These are phyloP conservation scores for Nannospalax galili DNA, from an alignment of 2,113 vertebrate species.

Conservation along the genomic window DNA sequence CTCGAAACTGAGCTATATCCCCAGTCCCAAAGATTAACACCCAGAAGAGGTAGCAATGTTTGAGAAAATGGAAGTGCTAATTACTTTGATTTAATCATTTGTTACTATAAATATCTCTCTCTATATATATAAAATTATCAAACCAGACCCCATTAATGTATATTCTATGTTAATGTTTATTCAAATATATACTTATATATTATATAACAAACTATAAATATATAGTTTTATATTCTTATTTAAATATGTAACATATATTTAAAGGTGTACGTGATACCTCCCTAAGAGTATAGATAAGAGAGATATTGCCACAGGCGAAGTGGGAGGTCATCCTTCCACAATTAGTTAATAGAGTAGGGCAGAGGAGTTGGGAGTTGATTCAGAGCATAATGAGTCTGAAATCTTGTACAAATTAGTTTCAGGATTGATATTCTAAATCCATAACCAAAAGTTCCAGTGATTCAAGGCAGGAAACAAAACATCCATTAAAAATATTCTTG, in stretches of 20 bases:
- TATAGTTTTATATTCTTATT: no score
- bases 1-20: background rate
- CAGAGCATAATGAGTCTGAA: background rate
- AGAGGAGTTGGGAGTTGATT: background rate
- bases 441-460: background rate
- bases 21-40: background rate
- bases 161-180: background rate
- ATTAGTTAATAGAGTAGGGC: background rate
- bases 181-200: no score
- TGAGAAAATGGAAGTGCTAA: background rate
- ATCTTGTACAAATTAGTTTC: background rate
- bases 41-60: background rate
- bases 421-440: background rate
- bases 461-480: background rate
- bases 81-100: background rate
- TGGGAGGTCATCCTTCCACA: background rate
- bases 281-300: background rate
- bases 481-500: background rate
- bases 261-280: background rate
- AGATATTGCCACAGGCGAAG: background rate
- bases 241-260: no score
- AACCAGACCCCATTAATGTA: no score
- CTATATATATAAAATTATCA: background rate
- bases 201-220: no score
- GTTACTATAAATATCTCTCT: no score